Base-by-base conservation (phyloP, 2,888 invertebrate species). In the Ormyrus thymus region DNA sequence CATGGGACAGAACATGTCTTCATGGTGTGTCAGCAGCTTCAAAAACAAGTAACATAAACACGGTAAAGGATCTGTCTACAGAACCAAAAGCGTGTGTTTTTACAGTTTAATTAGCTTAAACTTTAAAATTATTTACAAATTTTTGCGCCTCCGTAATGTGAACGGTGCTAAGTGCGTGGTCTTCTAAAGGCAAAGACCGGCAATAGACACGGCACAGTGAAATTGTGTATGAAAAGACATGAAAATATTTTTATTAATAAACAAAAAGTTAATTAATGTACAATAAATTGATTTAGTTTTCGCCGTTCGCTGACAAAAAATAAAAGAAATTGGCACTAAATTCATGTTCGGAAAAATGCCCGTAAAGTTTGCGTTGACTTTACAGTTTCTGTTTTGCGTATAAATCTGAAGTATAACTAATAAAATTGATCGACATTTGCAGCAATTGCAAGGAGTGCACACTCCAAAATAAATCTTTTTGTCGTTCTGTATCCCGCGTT, bases 151-250 rank as follows among this genome's bases (percentile, higher is more conserved):
- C 66, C 64, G 56, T 15, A 56, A 53, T 6, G 55, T 43, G 51
- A 78, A 68, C 55, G 46, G 56, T 79, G 76, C 86, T 87, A 88
- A 86, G 83, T 87, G 87, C 84, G 75, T 86, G 85, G 85, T 89
- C 89, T 88, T 87, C 85, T 66, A 76, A 29, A 73, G 71, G 76
- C 76, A 85, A 88, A 89, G 89, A 89, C 84, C 84, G 85, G 86
- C 88, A 87, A 84, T 87, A 89, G 88, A 86, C 50, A 13, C 11
- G 70, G 50, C 71, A 69, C 68, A 29, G 59, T 72, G 78, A 74
- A 68, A 70, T 66, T 66, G 74, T 45, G 71, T 74, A 66, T 64
- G 62, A 76, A 74, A 59, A 64, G 73, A 55, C 53, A 29, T n/a
- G 53, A 45, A 10, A 10, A 62, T 4, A 66, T 65, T 77, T 65